A percentile compares a stretch with the other conserved stretches of the same genome.
These are phyloP conservation scores for Gymnosoma rotundatum DNA, from an alignment of 2,888 invertebrate genomes.

Conservation along the genomic window DNA sequence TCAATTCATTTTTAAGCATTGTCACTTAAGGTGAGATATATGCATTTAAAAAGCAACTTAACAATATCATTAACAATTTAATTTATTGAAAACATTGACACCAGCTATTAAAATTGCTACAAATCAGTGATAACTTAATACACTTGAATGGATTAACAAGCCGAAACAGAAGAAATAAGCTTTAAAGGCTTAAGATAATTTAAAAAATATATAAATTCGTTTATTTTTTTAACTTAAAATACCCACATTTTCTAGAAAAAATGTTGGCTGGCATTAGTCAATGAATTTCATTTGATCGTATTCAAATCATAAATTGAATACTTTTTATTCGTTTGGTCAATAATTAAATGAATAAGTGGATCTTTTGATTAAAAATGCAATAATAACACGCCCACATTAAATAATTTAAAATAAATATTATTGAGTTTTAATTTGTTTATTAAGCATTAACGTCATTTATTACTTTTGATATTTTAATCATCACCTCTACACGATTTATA, in stretches of 20 bases:
- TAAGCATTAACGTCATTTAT: constrained; percentile 40
- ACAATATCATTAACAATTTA: constrained; percentile 44
- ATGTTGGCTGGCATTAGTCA: not conserved
- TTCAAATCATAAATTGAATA: constrained; percentile 4
- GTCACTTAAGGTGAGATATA: constrained; percentile 57
- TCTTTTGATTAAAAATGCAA: constrained; percentile 33
- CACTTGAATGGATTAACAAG: not conserved
- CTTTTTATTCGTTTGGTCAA: constrained; percentile 23
- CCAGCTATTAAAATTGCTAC: constrained; percentile 1
- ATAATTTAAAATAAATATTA: constrained; percentile 26
- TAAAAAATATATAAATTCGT: no score
- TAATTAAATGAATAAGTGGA: constrained; percentile 10
- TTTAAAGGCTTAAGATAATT: not conserved
- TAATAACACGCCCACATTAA: constrained; percentile 44
- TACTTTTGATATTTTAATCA: constrained; percentile 41
- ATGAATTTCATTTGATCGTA: constrained; percentile 30
- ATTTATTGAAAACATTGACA: constrained; percentile 41
- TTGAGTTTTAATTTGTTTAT: constrained; percentile 35
- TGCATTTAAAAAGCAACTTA: constrained; percentile 40
- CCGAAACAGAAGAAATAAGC: not conserved
- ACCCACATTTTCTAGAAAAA: constrained; percentile 16
- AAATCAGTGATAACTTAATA: constrained; percentile 7
- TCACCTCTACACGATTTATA: constrained; percentile 22
- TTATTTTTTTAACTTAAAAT: not conserved
- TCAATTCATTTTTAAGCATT: constrained; percentile 49